Conservation (phyloP, 2,113 vertebrate species). For the Gnathochromis pfefferi region DNA sequence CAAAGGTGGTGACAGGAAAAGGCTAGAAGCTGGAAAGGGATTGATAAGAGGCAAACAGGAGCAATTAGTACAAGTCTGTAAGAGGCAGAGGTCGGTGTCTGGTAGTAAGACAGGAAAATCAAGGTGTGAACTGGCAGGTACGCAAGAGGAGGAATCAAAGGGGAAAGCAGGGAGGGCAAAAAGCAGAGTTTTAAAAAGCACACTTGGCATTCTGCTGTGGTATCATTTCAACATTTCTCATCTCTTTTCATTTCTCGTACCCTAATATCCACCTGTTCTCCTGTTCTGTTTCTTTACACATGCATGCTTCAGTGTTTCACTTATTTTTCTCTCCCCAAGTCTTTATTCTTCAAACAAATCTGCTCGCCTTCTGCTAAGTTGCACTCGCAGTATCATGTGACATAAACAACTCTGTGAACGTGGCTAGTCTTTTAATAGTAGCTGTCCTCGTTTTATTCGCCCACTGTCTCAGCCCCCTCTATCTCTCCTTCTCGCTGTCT, state of each 20-base stretch:
- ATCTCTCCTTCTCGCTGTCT: background rate
- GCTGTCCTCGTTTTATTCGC: conserved; percentile 40
- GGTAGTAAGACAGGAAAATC: background rate
- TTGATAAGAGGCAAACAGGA: conserved; percentile 15
- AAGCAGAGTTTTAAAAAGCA: background rate
- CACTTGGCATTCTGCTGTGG: background rate
- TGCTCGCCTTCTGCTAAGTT: conserved; percentile 7
- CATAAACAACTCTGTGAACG: conserved; percentile 43
- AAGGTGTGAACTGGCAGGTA: background rate
- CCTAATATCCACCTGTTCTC: conserved; percentile 12
- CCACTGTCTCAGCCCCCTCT: background rate
- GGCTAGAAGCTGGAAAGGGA: background rate
- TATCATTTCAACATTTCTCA: conserved; percentile 19
- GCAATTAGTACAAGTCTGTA: conserved; percentile 19
- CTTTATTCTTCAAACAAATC: background rate
- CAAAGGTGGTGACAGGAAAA: conserved; percentile 7
- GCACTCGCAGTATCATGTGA: conserved; percentile 31
- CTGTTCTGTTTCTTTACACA: background rate
- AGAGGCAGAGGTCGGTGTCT: background rate
- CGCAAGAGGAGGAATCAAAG: background rate
- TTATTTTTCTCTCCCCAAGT: background rate
- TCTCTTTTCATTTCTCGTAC: conserved; percentile 20
- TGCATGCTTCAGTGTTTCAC: background rate
- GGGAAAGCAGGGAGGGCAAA: background rate
- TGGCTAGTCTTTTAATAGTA: conserved; percentile 51